Base-by-base conservation (phyloP, 1,140 invertebrate species). In the Listronotus bonariensis region DNA sequence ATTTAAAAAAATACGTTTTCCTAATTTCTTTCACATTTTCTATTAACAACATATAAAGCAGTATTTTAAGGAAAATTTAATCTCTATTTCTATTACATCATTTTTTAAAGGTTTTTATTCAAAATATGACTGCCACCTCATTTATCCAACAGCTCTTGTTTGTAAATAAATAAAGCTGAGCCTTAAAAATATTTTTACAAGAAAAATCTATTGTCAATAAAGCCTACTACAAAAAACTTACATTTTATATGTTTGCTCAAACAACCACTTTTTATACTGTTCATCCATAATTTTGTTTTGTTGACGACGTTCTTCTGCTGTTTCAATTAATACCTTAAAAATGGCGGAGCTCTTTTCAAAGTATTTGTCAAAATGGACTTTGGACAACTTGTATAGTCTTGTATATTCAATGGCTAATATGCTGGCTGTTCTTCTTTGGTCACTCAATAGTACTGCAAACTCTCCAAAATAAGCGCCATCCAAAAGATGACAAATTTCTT, bases 381-480 rank as follows among this genome's bases (percentile, higher is more conserved):
- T 78, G 9, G 81, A 71, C 4, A 87, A 53, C 3, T 80, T 66
- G 52, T 81, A 82, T 10, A 86, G 64, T 67, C 85, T 82, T 14
- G 82, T 82, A 36, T 80, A 84, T 75, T 87, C 85, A 31, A 84
- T 74, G 0, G 85, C 84, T 3, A 83, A 67, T 0, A 86, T 77
- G 14, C 76, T 84, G 0, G 81, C 81, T 0, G 80, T 76, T 36
- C 82, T 76, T 40, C 79, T 80, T 18, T 81, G 79, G 48, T 82
- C 80, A 9, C 82, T 79, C 71, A 83, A 78, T 1, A 87, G 72
- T 36, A 87, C 65, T 0, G 71, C 69, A 18, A 76, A 60, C 63
- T 77, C 76, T 0, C 76, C 76, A 60, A 77, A 77, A 61, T 76
- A 75, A n/a, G 67, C 69, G 6, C 75, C 75, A 46, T 77, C 76